Base-by-base conservation (phyloP, 2,888 invertebrate species). In the Papilio protenor region DNA sequence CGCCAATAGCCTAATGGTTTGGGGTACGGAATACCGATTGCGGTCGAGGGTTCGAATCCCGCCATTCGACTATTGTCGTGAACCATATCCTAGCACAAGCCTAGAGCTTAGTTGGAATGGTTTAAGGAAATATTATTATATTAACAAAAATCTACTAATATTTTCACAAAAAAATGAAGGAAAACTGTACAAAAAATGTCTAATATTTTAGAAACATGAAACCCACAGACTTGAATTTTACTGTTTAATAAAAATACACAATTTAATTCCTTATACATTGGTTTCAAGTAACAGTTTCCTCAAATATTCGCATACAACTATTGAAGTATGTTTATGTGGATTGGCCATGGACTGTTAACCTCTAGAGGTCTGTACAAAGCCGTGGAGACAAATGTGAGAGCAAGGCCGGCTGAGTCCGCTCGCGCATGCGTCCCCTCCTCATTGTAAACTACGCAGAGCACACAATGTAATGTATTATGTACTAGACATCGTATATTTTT, bases 341-440 rank as follows among this genome's bases (percentile, higher is more conserved):
- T 57, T 77, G 78, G 75, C 77, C 81, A 79, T 80, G 79, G 73
- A 81, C 81, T 81, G 79, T 79, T 81, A 80, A 81, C 83, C 82
- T 82, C 80, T 78, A 81, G 80, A 79, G 77, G 78, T 81, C 81
- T 81, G 70, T 75, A 81, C 81, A 77, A 80, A 82, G 79, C 78
- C 77, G 79, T 81, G 79, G 77, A 84, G 82, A 82, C 82, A 82
- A 81, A 81, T 78, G 84, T 82, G 84, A 80, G 83, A 84, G 83
- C 85, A 85, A 85, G 86, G 85, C 84, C 83, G 82, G 81, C 79
- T 78, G 75, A 80, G 80, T 79, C 72, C 72, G 73, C 33, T n/a
- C 45, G 73, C 85, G 83, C 84, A 84, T 85, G 85, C 84, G 84
- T 82, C 76, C 77, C 69, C 18, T 16, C 55, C 52, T 61, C 61